phyloP scores from a whole-genome alignment of 2,797 vertebrate species.

The Brachymystax lenok region DNA sequence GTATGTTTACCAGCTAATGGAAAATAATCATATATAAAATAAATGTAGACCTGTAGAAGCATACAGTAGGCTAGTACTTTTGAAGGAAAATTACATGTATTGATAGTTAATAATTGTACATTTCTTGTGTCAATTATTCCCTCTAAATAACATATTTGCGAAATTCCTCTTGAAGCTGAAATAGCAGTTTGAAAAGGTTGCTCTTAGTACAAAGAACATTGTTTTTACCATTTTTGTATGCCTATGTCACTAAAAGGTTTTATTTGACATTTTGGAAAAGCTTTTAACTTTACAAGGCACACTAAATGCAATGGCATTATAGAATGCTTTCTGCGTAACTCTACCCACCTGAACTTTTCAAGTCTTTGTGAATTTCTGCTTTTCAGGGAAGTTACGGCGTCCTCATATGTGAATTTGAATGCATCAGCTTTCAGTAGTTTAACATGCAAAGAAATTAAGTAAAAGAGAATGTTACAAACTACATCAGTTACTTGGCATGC shows the following conservation, averaged over 20 bases:
- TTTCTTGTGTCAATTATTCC: slow-evolving; percentile 8
- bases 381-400: slow-evolving; percentile 33
- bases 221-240: slow-evolving; percentile 47
- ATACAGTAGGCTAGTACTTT: background rate
- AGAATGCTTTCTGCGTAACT: slow-evolving; percentile 40
- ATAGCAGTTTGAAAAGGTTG: slow-evolving; percentile 61
- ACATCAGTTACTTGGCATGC: background rate
- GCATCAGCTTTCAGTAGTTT: background rate
- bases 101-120: slow-evolving; percentile 8
- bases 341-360: slow-evolving; percentile 60
- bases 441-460: background rate
- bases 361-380: slow-evolving; percentile 49
- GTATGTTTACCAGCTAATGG: slow-evolving; percentile 15
- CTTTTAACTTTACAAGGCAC: slow-evolving; percentile 72
- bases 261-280: slow-evolving; percentile 77
- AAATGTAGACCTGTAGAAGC: background rate
- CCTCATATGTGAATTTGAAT: slow-evolving; percentile 40
- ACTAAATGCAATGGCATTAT: slow-evolving; percentile 50
- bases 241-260: slow-evolving; percentile 47
- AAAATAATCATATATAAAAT: background rate
- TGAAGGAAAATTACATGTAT: slow-evolving; percentile 23
- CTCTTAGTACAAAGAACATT: slow-evolving; percentile 39
- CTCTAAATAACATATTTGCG: slow-evolving; percentile 23
- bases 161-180: slow-evolving; percentile 47
- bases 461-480: background rate